phyloP scores from a whole-genome alignment of 2,113 vertebrate species.

The Chamaea fasciata region DNA sequence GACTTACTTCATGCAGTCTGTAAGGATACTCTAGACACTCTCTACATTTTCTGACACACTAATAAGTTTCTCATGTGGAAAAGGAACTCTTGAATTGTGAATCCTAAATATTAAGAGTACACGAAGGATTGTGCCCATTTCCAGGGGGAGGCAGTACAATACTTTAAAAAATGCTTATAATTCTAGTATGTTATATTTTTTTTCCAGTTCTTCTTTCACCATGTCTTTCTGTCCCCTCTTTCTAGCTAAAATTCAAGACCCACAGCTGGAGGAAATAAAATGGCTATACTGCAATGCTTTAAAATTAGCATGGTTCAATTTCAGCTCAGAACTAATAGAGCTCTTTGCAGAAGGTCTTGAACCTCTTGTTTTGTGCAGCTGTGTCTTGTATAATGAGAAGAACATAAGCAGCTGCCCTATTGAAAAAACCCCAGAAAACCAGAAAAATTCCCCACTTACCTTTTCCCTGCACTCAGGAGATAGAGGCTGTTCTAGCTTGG shows the following conservation, averaged over 20 bases:
- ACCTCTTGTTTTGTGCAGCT: background rate
- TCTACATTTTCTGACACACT: background rate
- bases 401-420: slow-evolving; percentile 2
- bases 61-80: background rate
- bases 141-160: background rate
- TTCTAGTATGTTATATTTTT: background rate
- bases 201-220: background rate
- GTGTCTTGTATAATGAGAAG: slow-evolving; percentile 13
- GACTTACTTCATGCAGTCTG: background rate
- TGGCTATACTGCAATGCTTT: slow-evolving; percentile 41
- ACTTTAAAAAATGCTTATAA: background rate
- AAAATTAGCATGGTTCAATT: slow-evolving; percentile 57
- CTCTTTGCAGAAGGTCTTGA: slow-evolving; percentile 22
- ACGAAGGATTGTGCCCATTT: background rate
- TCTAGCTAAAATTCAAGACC: slow-evolving; percentile 47
- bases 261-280: slow-evolving; percentile 70
- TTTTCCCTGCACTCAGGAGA: background rate
- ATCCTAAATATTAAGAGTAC: background rate
- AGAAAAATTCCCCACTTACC: background rate
- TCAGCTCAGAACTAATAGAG: slow-evolving; percentile 32
- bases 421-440: background rate
- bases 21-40: background rate
- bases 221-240: slow-evolving; percentile 1
- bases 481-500: background rate
- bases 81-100: background rate